These are phyloP conservation scores for Proisotoma minuta DNA, from an alignment of 2,888 invertebrate genomes.

Conservation along the genomic window DNA sequence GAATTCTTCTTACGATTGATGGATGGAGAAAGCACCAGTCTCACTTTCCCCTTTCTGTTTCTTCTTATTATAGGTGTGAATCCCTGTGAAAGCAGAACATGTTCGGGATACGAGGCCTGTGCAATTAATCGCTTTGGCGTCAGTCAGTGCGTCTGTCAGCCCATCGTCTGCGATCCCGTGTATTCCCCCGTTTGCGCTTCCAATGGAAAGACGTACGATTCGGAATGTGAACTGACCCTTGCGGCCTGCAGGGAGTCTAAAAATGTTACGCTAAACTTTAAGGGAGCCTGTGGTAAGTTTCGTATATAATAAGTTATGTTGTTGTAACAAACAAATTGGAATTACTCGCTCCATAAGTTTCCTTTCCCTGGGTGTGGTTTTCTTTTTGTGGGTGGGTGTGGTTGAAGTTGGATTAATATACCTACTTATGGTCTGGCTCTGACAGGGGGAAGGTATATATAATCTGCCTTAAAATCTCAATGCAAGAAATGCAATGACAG, in stretches of 20 bases:
- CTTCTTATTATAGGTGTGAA: slow-evolving; percentile 60
- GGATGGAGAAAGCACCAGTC: not conserved
- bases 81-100: slow-evolving; percentile 74
- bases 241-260: slow-evolving; percentile 53
- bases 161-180: slow-evolving; percentile 70
- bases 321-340: not conserved
- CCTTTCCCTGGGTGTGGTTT: too few species aligned
- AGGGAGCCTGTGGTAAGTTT: slow-evolving; percentile 63
- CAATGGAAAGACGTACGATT: slow-evolving; percentile 55
- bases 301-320: not conserved
- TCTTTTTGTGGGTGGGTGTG: too few species aligned
- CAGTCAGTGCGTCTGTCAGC: slow-evolving; percentile 78
- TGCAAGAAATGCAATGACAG: too few species aligned
- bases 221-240: slow-evolving; percentile 53
- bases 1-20: not conserved
- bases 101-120: slow-evolving; percentile 74
- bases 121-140: slow-evolving; percentile 74
- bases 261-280: slow-evolving; percentile 57
- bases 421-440: too few species aligned
- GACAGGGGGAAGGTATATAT: too few species aligned
- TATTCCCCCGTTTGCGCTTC: slow-evolving; percentile 59
- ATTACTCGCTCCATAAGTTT: slow-evolving; percentile 1
- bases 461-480: too few species aligned
- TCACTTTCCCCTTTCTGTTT: not conserved
- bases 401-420: too few species aligned